Evolutionary conservation across 2,113 vertebrate species (phyloP), one percentile per base, ranked within the genome.

Genomic region (Spilogale gracilis): DNA sequence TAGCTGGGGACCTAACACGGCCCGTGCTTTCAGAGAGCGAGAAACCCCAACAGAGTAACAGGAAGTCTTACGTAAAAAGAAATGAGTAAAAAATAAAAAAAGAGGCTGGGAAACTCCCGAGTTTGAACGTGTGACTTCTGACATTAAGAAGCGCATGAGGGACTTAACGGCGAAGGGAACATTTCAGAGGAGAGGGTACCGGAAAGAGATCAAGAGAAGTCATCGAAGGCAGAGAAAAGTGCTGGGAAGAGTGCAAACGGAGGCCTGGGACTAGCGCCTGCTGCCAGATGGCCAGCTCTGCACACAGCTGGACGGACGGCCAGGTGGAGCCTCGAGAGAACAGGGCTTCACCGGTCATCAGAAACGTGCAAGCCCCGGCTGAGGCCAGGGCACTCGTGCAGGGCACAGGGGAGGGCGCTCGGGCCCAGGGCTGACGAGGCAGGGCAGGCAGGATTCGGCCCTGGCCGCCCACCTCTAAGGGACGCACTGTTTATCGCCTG

Each of bases 361-460:
- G 56, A 79, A 3, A 23, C 50, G 5, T 0, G 12, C 5, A 7
- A 1, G 16, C 18, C 10, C 23, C 48, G 5, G 45, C 32, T 30
- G 38, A 52, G 12, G 14, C 0, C 18, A 0, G 60, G 48, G 3
- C 13, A 7, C 32, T 0, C 13, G 43, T 3, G 10, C 5, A 0
- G 0, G 0, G 13, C 2, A 1, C 0, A 4, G 54, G 45, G 6
- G 9, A 23, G 27, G 38, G n/a, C 14, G 17, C 38, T 25, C 3
- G 0, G 20, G 18, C 50, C 38, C 1, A 2, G 3, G 0, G 18
- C 48, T 1, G 10, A 10, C 69, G 3, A 0, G n/a, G 69, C 10
- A 18, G 43, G n/a, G 63, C n/a, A 16, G 38, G 38, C 58, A 17
- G 89, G 50, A 25, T 8, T 1, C 25, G 63, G 58, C 65, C 27